Base-by-base conservation (phyloP, 2,797 vertebrate species). In the Melanotaenia trifasciata region DNA sequence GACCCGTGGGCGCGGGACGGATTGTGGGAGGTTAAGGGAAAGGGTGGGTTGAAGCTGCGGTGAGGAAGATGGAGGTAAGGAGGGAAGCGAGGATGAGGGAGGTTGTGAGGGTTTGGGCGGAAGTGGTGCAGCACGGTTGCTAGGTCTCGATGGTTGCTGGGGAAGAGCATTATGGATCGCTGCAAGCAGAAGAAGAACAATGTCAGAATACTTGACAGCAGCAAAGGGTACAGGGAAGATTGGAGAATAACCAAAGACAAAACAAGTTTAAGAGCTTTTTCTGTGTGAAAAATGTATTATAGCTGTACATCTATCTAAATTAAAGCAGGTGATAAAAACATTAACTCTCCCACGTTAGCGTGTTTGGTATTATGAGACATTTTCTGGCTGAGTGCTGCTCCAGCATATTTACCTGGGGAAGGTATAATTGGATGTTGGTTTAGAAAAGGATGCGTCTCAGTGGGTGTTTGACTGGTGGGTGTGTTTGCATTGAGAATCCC, bases 151-250 rank as follows among this genome's bases (percentile, higher is more conserved):
- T 4, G 97, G 96, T 85, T 97, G 97, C 90, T 96, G 96, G 70
- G 96, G 96, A 83, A 98, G 94, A 70, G 96, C 96, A 7, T 94
- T 96, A 94, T 97, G 96, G 90, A 97, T 90, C 76, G 96, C 96
- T 97, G 89, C 28, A 67, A 64, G 68, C 1, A 38, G 36, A 54
- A 47, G 12, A 90, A 67, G 67, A 53, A 68, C 11, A 51, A 32
- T 0, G 43, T 81, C 13, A 6, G 9, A 11, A 58, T 18, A 18
- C 12, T 50, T 59, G 24, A 35, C 12, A 58, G 24, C 20, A 3
- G 10, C 20, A 35, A 40, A 40, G 3, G 3, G 38, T 40, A 13
- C n/a, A 22, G 40, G 12, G 26, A 26, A 18, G n/a, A 36, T 50
- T 3, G 12, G 2, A 24, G n/a, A 13, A 40, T 40, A 40, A 40